Percentiles rank a stretch among this genome's conserved stretches.
phyloP scores from a whole-genome alignment of 2,888 invertebrate genomes.

The Sicus ferrugineus region DNA sequence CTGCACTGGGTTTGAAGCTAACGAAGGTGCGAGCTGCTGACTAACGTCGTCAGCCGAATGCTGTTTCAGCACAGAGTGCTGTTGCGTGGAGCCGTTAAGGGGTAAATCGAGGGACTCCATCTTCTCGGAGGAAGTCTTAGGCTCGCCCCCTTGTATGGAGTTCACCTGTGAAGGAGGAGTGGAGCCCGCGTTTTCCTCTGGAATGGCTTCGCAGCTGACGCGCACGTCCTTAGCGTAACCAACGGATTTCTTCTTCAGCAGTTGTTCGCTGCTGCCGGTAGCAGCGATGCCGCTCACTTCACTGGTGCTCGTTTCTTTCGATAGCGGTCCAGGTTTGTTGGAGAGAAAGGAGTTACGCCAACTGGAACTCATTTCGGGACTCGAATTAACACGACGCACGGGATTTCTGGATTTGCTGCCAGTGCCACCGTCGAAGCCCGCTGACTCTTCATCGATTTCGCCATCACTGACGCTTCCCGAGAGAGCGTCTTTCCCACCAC shows the following conservation, averaged over 20 bases:
- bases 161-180: constrained; percentile 71
- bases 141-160: background rate
- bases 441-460: constrained; percentile 66
- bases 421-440: constrained; percentile 64
- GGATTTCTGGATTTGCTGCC: constrained; percentile 73
- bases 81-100: constrained; percentile 34
- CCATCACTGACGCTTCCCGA: constrained; percentile 63
- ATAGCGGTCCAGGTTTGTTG: constrained; percentile 54
- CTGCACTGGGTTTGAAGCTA: constrained; percentile 48
- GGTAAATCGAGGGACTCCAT: constrained; percentile 33
- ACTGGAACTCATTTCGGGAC: constrained; percentile 90
- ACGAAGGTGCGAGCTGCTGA: constrained; percentile 33
- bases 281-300: constrained; percentile 26
- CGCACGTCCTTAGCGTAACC: constrained; percentile 78
- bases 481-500: constrained; percentile 55
- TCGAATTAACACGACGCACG: constrained; percentile 87
- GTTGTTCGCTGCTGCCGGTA: constrained; percentile 42
- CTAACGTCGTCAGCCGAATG: constrained; percentile 63
- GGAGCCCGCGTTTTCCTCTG: constrained; percentile 83
- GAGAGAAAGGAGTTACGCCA: constrained; percentile 77
- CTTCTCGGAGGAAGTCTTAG: background rate
- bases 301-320: constrained; percentile 57
- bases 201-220: constrained; percentile 89
- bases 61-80: constrained; percentile 59
- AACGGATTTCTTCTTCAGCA: constrained; percentile 66